Evolutionary conservation across 2,797 vertebrate genomes (phyloP).

Genomic region (Gallinago stenura): DNA sequence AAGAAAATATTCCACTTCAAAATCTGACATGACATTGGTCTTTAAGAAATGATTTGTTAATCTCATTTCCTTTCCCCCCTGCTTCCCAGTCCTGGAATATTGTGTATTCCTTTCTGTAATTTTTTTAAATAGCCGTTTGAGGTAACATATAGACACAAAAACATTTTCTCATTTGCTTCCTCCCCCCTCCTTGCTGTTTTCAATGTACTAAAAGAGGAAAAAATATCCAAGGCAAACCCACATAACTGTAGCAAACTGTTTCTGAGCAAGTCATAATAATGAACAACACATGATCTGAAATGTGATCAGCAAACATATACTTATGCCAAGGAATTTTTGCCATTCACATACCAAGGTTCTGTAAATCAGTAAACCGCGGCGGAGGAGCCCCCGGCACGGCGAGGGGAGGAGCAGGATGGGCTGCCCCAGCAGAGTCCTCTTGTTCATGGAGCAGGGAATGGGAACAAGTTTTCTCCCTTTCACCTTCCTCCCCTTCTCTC

Average conservation of each 20-base stretch:
- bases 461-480: not conserved
- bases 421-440: not conserved
- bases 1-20: conserved; percentile 39
- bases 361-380: conserved; percentile 78
- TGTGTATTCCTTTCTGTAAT: conserved; percentile 28
- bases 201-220: conserved; percentile 68
- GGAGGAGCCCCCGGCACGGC: conserved; percentile 39
- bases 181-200: conserved; percentile 42
- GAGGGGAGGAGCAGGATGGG: conserved; percentile 29
- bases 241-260: conserved; percentile 82
- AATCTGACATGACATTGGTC: not conserved
- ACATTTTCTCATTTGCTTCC: conserved; percentile 32
- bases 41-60: conserved; percentile 62
- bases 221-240: conserved; percentile 73
- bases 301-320: conserved; percentile 84
- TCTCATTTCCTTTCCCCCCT: conserved; percentile 50
- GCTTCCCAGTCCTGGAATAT: conserved; percentile 26
- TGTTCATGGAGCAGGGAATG: not conserved
- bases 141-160: conserved; percentile 61
- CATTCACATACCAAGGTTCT: conserved; percentile 80
- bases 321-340: conserved; percentile 81
- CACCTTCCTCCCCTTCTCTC: not conserved
- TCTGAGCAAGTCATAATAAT: conserved; percentile 84
- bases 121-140: conserved; percentile 54
- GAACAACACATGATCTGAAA: conserved; percentile 87